Evolutionary conservation across 2,797 vertebrate species (phyloP).

Genomic region (Epinephelus coioides): DNA sequence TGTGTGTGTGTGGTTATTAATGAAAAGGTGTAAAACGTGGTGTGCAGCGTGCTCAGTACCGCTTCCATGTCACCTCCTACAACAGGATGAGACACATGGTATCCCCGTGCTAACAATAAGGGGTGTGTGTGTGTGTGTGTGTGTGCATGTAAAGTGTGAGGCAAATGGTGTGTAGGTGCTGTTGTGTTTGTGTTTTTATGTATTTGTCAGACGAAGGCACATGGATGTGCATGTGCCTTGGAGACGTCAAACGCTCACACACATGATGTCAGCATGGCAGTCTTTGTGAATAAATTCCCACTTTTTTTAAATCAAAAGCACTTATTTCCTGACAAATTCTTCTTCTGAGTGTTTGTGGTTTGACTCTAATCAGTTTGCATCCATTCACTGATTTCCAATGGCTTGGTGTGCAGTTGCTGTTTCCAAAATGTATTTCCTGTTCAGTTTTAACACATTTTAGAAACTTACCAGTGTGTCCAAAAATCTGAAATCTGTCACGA

Average conservation of each 20-base stretch:
- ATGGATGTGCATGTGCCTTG: conserved; percentile 43
- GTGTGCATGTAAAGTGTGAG: neutral
- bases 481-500: too few relatives aligned
- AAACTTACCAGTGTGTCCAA: too few relatives aligned
- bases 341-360: neutral
- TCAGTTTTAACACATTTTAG: too few relatives aligned
- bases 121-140: neutral
- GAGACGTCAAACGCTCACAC: neutral
- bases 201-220: conserved; percentile 25
- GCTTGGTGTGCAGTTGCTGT: neutral
- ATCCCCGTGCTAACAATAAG: neutral
- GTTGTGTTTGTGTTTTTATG: neutral
- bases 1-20: neutral
- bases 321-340: neutral
- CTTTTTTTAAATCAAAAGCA: neutral
- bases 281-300: neutral
- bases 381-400: neutral
- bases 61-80: conserved; percentile 22
- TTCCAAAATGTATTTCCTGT: neutral
- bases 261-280: neutral
- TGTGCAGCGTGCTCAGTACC: conserved; percentile 24
- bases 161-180: conserved; percentile 31
- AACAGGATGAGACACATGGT: conserved; percentile 44
- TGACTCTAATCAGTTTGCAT: neutral
- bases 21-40: conserved; percentile 45